phyloP scores from a whole-genome alignment of 2,797 vertebrate genomes.

The Gambelia wislizenii region DNA sequence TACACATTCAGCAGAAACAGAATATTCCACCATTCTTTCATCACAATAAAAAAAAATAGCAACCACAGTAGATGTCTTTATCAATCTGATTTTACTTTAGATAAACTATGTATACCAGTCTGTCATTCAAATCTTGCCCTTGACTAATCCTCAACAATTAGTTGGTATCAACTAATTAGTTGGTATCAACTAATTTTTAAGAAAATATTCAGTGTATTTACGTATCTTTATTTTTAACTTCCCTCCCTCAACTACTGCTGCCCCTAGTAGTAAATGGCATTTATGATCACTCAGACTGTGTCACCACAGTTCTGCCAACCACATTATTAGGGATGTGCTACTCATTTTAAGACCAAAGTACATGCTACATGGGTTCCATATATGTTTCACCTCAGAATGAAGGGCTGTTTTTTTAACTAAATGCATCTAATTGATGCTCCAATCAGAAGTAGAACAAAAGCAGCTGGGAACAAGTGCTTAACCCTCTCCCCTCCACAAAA shows the following conservation, averaged over 20 bases:
- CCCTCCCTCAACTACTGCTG: not conserved
- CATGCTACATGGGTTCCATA: not conserved
- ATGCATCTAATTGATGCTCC: not conserved
- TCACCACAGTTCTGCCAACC: not conserved
- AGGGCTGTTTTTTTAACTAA: not conserved
- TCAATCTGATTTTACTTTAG: not conserved
- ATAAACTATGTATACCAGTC: not conserved
- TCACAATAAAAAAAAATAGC: not conserved
- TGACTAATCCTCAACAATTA: not conserved
- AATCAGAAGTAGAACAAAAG: not conserved
- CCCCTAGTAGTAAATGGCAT: not conserved
- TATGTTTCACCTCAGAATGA: not conserved
- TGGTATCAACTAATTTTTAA: not conserved
- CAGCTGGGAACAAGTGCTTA: not conserved
- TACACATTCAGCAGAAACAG: not conserved
- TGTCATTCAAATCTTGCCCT: not conserved
- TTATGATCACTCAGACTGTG: not conserved
- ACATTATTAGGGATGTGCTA: not conserved
- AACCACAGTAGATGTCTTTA: not conserved
- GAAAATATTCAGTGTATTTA: not conserved
- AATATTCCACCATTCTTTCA: not conserved
- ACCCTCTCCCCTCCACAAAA: not conserved
- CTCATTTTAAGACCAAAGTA: not conserved
- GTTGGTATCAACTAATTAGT: not conserved
- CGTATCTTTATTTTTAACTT: not conserved